Evolutionary conservation across 2,797 vertebrate genomes (phyloP).

Genomic region (Hipposideros larvatus): DNA sequence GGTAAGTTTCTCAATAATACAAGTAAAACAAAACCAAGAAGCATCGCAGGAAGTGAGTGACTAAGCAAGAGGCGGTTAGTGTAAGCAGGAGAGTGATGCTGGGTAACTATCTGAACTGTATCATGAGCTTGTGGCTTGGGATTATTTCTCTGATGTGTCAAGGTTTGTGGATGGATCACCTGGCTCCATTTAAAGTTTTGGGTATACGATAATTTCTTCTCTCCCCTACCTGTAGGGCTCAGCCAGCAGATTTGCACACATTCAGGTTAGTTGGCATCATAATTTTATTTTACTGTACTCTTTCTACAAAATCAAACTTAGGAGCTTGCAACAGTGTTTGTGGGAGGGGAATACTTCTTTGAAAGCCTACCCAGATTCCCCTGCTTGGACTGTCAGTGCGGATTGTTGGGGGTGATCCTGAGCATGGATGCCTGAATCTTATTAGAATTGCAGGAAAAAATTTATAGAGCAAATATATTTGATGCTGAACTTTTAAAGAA

Average conservation of each 20-base stretch:
- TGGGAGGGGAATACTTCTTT: not conserved
- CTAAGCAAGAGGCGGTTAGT: not conserved
- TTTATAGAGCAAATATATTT: not conserved
- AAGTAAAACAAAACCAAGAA: not conserved
- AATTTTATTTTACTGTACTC: not conserved
- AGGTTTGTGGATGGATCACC: not conserved
- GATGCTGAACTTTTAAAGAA: not conserved
- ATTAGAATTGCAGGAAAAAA: not conserved
- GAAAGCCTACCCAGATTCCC: not conserved
- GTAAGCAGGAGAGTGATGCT: not conserved
- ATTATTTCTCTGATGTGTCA: not conserved
- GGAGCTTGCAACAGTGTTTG: not conserved
- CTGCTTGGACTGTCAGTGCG: not conserved
- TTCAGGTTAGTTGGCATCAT: not conserved
- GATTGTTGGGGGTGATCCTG: not conserved
- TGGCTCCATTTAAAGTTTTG: not conserved
- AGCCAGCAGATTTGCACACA: not conserved
- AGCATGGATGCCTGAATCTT: not conserved
- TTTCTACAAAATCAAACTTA: conserved; percentile 24
- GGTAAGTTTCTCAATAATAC: not conserved
- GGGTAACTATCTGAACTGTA: not conserved
- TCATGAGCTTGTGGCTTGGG: not conserved
- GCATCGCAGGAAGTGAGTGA: not conserved
- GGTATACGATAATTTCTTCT: not conserved
- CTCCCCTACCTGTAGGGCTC: not conserved